These are phyloP conservation scores for Anoplopoma fimbria DNA, from an alignment of 2,113 vertebrate genomes.

Conservation along the genomic window DNA sequence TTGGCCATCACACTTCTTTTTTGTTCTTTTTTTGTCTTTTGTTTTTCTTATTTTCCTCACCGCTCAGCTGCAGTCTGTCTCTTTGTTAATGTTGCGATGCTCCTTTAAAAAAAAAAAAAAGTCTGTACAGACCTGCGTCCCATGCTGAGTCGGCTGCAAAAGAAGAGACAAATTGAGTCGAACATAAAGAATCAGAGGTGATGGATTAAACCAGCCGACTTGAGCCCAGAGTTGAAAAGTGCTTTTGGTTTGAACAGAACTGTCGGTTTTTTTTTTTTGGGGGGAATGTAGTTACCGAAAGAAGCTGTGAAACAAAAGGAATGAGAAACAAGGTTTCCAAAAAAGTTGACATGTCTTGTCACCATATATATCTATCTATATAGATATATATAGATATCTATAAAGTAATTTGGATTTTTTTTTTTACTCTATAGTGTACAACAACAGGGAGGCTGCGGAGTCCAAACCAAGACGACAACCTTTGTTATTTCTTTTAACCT, in stretches of 20 bases:
- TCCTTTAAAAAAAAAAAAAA: conserved; percentile 61
- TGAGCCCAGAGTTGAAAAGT: background rate
- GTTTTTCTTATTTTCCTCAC: background rate
- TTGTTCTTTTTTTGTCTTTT: background rate
- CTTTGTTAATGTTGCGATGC: conserved; percentile 73
- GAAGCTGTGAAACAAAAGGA: background rate
- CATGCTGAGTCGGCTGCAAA: conserved; percentile 42
- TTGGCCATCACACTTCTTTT: background rate
- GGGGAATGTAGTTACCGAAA: background rate
- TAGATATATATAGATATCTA: no score
- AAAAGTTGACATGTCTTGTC: background rate
- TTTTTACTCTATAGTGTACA: no score
- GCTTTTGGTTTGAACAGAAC: background rate
- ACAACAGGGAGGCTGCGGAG: no score
- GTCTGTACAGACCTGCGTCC: background rate
- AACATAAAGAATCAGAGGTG: conserved; percentile 23
- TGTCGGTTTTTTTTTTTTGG: background rate
- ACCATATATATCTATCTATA: no score
- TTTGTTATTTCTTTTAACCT: no score
- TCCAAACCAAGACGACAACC: no score
- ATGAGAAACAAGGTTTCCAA: background rate
- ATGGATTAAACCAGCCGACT: conserved; percentile 22
- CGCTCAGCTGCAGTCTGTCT: conserved; percentile 8
- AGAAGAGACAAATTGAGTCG: conserved; percentile 31
- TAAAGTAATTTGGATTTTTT: no score